phyloP scores from a whole-genome alignment of 1,140 invertebrate species.

The Onthophagus taurus region DNA sequence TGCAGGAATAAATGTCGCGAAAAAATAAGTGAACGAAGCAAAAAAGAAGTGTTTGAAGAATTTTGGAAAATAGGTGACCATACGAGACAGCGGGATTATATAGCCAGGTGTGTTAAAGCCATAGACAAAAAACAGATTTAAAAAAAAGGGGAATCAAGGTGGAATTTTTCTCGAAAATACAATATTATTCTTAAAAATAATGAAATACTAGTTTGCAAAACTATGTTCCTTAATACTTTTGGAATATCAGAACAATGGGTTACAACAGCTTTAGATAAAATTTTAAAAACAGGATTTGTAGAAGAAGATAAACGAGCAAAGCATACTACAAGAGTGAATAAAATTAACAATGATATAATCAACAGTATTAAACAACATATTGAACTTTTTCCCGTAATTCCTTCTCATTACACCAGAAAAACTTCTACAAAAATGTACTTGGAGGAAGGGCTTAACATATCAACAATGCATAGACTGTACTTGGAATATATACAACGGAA shows the following conservation, averaged over 20 bases:
- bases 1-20: conserved; percentile 2
- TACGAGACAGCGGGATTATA: neutral
- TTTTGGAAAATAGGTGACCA: neutral
- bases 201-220: conserved; percentile 8
- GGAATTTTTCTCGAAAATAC: neutral
- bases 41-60: neutral
- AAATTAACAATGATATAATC: neutral
- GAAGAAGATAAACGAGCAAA: conserved; percentile 2
- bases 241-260: conserved; percentile 10
- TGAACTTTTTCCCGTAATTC: conserved; percentile 2
- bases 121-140: neutral
- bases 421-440: neutral
- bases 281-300: conserved; percentile 5
- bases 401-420: neutral
- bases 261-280: neutral
- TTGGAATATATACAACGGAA: neutral
- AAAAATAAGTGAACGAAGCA: neutral
- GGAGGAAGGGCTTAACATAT: neutral
- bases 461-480: neutral
- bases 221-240: conserved; percentile 7
- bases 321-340: conserved; percentile 1
- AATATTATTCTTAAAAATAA: neutral
- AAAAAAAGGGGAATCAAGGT: neutral
- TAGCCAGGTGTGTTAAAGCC: neutral
- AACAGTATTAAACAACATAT: conserved; percentile 4